phyloP scores from a whole-genome alignment of 2,113 vertebrate species.

The Eulemur rufifrons region DNA sequence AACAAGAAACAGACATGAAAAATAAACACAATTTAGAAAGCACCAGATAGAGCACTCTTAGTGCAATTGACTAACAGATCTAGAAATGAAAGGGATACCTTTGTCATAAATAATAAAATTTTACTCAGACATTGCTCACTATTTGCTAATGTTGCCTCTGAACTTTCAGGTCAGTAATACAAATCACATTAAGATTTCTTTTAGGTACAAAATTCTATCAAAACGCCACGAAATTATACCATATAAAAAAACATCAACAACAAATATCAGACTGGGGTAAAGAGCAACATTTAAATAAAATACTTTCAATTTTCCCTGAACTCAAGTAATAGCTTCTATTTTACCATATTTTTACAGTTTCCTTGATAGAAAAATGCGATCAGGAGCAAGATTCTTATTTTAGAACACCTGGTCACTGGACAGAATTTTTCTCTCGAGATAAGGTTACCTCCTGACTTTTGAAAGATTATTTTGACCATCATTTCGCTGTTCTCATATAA shows the following conservation, averaged over 20 bases:
- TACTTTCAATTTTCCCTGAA: slow-evolving; percentile 62
- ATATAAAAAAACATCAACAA: slow-evolving; percentile 21
- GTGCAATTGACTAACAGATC: slow-evolving; percentile 31
- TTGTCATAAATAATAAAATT: slow-evolving; percentile 68
- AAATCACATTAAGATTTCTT: slow-evolving; percentile 66
- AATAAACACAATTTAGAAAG: slow-evolving; percentile 31
- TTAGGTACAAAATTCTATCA: slow-evolving; percentile 45
- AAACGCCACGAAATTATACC: slow-evolving; percentile 60
- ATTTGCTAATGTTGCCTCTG: slow-evolving; percentile 49
- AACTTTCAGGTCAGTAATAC: slow-evolving; percentile 52
- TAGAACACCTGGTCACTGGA: neutral
- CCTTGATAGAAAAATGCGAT: slow-evolving; percentile 3
- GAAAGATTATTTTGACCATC: slow-evolving; percentile 57
- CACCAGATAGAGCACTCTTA: neutral
- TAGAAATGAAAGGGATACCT: neutral
- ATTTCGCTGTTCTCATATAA: slow-evolving; percentile 44
- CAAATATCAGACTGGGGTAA: neutral
- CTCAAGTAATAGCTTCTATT: slow-evolving; percentile 25
- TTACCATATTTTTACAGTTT: slow-evolving; percentile 65
- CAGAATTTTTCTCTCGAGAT: slow-evolving; percentile 43
- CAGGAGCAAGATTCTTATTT: slow-evolving; percentile 46
- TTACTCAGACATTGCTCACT: slow-evolving; percentile 52
- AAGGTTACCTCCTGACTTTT: neutral
- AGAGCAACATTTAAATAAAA: slow-evolving; percentile 66
- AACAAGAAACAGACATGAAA: slow-evolving; percentile 8